Evolutionary conservation across 2,888 invertebrate genomes (phyloP).

Genomic region (Alloplasta piceator): DNA sequence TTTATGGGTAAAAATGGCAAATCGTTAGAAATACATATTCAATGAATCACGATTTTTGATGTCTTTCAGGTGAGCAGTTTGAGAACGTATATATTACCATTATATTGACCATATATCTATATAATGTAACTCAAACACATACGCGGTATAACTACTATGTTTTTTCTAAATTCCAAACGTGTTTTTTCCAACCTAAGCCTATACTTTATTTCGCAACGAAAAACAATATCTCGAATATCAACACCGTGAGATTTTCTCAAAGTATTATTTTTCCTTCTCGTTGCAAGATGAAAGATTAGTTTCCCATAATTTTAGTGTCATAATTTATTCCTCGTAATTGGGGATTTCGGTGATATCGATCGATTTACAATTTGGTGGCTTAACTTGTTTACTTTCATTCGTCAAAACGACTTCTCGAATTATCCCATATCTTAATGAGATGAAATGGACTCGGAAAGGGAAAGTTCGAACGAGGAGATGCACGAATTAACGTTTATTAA

Average conservation of each 20-base stretch:
- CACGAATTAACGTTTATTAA: not conserved
- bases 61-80: constrained; percentile 36
- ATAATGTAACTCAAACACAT: not conserved
- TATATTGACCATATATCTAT: not conserved
- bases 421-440: constrained; percentile 31
- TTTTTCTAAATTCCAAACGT: constrained; percentile 35
- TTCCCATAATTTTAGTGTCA: too few relatives aligned
- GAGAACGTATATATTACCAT: not conserved
- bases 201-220: constrained; percentile 26
- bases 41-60: constrained; percentile 43
- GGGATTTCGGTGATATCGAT: too few relatives aligned
- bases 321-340: too few relatives aligned
- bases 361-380: constrained; percentile 25
- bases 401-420: too few relatives aligned
- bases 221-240: not conserved
- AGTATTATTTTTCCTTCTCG: constrained; percentile 20
- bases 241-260: not conserved
- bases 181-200: constrained; percentile 33
- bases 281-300: not conserved
- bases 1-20: constrained; percentile 35
- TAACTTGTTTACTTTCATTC: not conserved
- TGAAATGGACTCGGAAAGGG: constrained; percentile 22
- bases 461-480: constrained; percentile 16
- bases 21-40: constrained; percentile 51
- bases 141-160: constrained; percentile 10